Evolutionary conservation across 2,797 vertebrate species (phyloP).

Genomic region (Falco berigora): DNA sequence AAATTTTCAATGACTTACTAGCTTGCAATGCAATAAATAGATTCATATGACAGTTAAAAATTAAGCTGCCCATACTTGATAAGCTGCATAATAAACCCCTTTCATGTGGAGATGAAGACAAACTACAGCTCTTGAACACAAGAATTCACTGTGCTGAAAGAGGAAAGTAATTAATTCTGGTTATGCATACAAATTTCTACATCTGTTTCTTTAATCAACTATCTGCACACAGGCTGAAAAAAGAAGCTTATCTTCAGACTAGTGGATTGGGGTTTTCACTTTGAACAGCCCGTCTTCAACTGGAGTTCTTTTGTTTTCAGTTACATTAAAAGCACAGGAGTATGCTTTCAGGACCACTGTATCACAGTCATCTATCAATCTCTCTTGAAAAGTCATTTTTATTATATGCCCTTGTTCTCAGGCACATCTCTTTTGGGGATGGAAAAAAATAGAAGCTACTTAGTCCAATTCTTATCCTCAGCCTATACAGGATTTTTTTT

Average conservation of each 20-base stretch:
- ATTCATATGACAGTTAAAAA: not conserved
- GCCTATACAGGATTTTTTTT: not conserved
- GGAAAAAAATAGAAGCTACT: not conserved
- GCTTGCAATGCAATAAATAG: not conserved
- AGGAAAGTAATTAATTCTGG: constrained; percentile 40
- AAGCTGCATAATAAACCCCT: constrained; percentile 24
- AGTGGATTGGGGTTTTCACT: not conserved
- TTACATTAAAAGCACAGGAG: not conserved
- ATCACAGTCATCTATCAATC: not conserved
- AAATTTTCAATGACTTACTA: not conserved
- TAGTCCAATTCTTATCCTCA: not conserved
- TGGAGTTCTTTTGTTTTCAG: not conserved
- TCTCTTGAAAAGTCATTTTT: not conserved
- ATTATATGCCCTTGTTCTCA: not conserved
- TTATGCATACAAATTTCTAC: constrained; percentile 38
- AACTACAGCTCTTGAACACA: not conserved
- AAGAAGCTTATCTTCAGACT: not conserved
- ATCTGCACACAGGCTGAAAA: not conserved
- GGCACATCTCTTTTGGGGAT: not conserved
- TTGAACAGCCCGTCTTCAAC: not conserved
- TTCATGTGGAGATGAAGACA: constrained; percentile 33
- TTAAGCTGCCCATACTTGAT: constrained; percentile 4
- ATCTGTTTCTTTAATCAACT: constrained; percentile 38
- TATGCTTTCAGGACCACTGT: not conserved
- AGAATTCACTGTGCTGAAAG: not conserved